Percentiles rank a stretch among this genome's conserved stretches.
Conservation (phyloP, 2,113 vertebrate genomes). For the Spilogale gracilis region DNA sequence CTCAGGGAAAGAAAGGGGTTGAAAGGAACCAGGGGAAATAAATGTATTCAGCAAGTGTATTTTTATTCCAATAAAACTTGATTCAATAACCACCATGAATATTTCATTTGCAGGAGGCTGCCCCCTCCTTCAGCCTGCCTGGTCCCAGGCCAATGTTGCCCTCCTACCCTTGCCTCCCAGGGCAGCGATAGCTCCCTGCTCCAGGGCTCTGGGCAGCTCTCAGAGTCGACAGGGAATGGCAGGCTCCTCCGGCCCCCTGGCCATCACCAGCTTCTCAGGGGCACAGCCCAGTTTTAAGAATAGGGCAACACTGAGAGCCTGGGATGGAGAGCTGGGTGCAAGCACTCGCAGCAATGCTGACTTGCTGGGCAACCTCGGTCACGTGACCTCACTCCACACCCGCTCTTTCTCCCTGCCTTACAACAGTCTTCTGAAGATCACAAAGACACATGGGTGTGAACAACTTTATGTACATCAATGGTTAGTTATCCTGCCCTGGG, state of each 20-base stretch:
- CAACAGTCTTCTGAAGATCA: background rate
- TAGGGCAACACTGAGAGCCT: background rate
- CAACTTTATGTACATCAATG: background rate
- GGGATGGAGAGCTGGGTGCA: background rate
- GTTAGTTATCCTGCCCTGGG: background rate
- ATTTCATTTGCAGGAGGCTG: conserved; percentile 76
- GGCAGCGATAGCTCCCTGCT: background rate
- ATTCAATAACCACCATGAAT: conserved; percentile 82
- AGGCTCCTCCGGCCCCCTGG: background rate
- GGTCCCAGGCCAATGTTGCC: conserved; percentile 51
- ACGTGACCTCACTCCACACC: background rate
- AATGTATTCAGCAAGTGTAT: conserved; percentile 79
- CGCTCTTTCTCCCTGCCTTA: background rate
- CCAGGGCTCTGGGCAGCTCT: background rate
- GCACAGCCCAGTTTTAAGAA: background rate
- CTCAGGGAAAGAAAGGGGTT: conserved; percentile 68
- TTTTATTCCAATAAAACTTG: conserved; percentile 83
- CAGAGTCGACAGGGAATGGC: background rate
- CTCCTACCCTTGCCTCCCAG: background rate
- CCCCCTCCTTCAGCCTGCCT: background rate
- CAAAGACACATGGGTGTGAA: background rate
- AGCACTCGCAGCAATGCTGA: background rate
- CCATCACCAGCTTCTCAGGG: background rate
- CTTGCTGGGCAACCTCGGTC: background rate
- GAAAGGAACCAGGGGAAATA: conserved; percentile 78